These are phyloP conservation scores for Lycia hirtaria DNA, from an alignment of 2,888 invertebrate genomes.

Conservation along the genomic window DNA sequence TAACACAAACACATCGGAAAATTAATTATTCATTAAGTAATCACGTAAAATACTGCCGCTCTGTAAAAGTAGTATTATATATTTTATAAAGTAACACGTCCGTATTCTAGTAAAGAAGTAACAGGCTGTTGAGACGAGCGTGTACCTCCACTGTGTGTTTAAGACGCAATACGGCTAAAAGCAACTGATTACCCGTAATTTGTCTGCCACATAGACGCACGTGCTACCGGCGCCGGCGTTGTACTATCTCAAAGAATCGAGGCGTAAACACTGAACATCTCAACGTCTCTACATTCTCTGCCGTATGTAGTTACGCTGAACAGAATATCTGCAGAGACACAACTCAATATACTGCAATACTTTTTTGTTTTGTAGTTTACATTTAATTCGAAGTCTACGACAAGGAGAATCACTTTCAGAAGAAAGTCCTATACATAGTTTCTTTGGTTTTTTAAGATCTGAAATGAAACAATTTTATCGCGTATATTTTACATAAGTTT, in stretches of 20 bases:
- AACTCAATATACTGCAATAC: neutral
- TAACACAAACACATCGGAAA: too few species aligned
- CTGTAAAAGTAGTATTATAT: neutral
- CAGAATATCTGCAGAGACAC: neutral
- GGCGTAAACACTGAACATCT: conserved; percentile 13
- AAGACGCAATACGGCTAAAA: conserved; percentile 13
- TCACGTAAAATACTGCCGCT: too few species aligned
- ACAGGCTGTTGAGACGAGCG: neutral
- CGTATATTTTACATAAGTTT: too few species aligned
- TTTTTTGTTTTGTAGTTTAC: neutral
- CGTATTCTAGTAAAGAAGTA: conserved; percentile 1
- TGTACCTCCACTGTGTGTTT: neutral
- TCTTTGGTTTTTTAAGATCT: too few species aligned
- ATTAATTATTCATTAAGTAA: too few species aligned
- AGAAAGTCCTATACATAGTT: too few species aligned
- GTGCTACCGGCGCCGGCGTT: neutral
- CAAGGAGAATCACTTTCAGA: too few species aligned
- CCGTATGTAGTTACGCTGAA: neutral
- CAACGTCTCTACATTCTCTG: conserved; percentile 5
- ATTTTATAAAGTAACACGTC: neutral
- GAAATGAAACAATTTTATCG: too few species aligned
- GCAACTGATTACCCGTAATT: conserved; percentile 7
- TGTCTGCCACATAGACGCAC: conserved; percentile 1
- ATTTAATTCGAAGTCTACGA: too few species aligned
- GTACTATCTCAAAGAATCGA: conserved; percentile 5